Conservation (phyloP, 2,797 vertebrate species). For the Alosa sapidissima region DNA sequence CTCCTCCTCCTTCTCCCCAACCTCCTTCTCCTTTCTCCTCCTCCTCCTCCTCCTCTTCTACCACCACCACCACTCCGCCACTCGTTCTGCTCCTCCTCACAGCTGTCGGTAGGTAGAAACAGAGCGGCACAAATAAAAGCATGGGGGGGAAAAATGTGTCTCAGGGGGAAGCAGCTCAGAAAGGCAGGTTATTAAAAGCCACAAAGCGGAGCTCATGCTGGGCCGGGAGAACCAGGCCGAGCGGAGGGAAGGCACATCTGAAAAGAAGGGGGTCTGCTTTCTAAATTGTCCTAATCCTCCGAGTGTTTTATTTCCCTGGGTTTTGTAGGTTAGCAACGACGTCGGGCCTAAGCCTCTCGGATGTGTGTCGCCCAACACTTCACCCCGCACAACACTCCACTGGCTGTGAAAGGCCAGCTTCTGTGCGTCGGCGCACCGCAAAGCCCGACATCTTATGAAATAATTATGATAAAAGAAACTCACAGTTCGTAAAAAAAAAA, state of each 20-base stretch:
- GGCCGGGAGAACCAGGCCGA: conserved; percentile 89
- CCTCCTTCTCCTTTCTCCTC: background rate
- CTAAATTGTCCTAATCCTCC: conserved; percentile 92
- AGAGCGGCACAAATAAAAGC: conserved; percentile 83
- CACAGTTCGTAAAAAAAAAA: conserved; percentile 28
- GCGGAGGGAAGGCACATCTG: conserved; percentile 87
- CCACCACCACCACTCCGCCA: background rate
- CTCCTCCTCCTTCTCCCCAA: background rate
- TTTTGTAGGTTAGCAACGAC: conserved; percentile 82
- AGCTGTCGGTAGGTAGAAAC: conserved; percentile 86
- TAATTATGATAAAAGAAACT: conserved; percentile 26
- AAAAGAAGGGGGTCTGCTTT: conserved; percentile 83
- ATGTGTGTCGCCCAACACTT: conserved; percentile 51
- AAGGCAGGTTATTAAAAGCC: conserved; percentile 97
- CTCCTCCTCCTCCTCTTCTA: background rate
- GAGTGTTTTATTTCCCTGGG: conserved; percentile 87
- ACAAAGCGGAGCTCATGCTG: conserved; percentile 92
- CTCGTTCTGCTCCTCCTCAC: conserved; percentile 63
- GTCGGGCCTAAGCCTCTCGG: conserved; percentile 53
- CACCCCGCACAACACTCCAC: conserved; percentile 10
- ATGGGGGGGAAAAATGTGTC: conserved; percentile 75
- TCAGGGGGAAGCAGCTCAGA: conserved; percentile 87
- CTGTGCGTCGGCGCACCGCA: conserved; percentile 4
- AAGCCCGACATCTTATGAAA: conserved; percentile 32
- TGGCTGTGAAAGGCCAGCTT: background rate